These are phyloP conservation scores for Drosophila flavopinicola DNA, from an alignment of 2,888 invertebrate species.

Conservation along the genomic window DNA sequence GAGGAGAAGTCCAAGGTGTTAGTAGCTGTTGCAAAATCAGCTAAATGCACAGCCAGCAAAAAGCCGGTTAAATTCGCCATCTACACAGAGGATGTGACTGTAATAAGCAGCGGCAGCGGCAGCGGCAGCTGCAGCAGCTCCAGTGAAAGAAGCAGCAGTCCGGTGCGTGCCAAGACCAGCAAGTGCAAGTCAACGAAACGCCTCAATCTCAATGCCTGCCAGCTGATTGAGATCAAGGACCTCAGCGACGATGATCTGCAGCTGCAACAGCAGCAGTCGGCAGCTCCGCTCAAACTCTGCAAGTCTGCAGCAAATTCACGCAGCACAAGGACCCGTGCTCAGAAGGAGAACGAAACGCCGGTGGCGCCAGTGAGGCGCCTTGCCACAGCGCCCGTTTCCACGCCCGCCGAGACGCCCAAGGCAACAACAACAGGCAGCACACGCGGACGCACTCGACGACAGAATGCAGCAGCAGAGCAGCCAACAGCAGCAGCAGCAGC, in stretches of 20 bases:
- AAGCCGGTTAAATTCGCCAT: constrained; percentile 42
- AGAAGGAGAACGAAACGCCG: constrained; percentile 17
- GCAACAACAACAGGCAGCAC: constrained; percentile 3
- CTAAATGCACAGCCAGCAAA: constrained; percentile 4
- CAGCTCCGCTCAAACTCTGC: background rate
- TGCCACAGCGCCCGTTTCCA: constrained; percentile 14
- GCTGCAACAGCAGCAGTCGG: background rate
- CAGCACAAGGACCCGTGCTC: constrained; percentile 18
- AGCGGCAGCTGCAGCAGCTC: constrained; percentile 11
- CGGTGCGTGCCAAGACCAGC: constrained; percentile 8
- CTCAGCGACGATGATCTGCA: constrained; percentile 38
- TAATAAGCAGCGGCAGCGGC: background rate
- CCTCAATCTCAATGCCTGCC: constrained; percentile 56
- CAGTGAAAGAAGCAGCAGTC: constrained; percentile 16
- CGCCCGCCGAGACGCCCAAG: constrained; percentile 10
- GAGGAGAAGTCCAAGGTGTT: constrained; percentile 29
- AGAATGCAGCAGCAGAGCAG: constrained; percentile 12
- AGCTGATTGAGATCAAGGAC: constrained; percentile 53
- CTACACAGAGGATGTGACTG: constrained; percentile 46
- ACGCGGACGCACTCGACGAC: constrained; percentile 26
- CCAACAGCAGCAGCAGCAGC: constrained; percentile 1
- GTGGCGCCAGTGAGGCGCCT: constrained; percentile 4
- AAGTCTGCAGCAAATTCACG: constrained; percentile 10
- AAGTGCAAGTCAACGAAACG: background rate
- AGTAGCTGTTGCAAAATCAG: too few species aligned